These are phyloP conservation scores for Chrysaora quinquecirrha DNA, from an alignment of 30 jellyfish, hydroid and myxozoan species.

Conservation along the genomic window DNA sequence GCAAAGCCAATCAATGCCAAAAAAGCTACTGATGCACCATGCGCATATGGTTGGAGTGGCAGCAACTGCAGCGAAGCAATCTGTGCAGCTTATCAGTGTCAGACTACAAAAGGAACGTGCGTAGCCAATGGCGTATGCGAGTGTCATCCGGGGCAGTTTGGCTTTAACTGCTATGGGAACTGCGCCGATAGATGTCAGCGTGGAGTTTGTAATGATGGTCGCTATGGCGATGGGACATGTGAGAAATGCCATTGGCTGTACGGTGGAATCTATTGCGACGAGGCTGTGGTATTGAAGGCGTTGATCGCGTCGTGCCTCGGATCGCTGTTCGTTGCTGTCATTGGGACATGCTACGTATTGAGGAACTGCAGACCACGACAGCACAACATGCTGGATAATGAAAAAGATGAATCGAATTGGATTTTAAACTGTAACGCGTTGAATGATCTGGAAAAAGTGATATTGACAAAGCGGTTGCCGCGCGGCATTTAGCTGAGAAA, in stretches of 20 bases:
- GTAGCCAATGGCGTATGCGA: slow-evolving; percentile 72
- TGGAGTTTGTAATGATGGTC: slow-evolving; percentile 86
- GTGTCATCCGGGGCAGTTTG: slow-evolving; percentile 71
- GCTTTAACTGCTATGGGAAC: slow-evolving; percentile 63
- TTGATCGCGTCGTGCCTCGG: slow-evolving; percentile 77
- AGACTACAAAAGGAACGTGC: slow-evolving; percentile 59
- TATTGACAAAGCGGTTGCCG: slow-evolving; percentile 21
- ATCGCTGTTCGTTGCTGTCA: slow-evolving; percentile 29
- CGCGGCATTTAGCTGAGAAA: slow-evolving; percentile 58
- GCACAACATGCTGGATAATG: background rate
- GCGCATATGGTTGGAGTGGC: slow-evolving; percentile 84
- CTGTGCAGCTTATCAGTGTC: slow-evolving; percentile 58
- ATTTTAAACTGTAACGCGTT: slow-evolving; percentile 73
- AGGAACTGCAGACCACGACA: slow-evolving; percentile 41
- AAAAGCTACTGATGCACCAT: background rate
- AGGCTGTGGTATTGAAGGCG: slow-evolving; percentile 61
- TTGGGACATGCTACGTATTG: slow-evolving; percentile 54
- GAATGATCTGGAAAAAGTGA: slow-evolving; percentile 36
- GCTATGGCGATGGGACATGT: slow-evolving; percentile 84
- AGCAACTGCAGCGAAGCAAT: slow-evolving; percentile 63
- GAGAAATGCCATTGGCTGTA: slow-evolving; percentile 76
- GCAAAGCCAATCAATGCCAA: background rate
- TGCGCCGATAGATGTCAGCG: slow-evolving; percentile 42
- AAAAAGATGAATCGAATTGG: slow-evolving; percentile 48
- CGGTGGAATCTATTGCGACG: slow-evolving; percentile 67